Base-by-base conservation (phyloP, 2,888 invertebrate species). In the Notodonta dromedarius region DNA sequence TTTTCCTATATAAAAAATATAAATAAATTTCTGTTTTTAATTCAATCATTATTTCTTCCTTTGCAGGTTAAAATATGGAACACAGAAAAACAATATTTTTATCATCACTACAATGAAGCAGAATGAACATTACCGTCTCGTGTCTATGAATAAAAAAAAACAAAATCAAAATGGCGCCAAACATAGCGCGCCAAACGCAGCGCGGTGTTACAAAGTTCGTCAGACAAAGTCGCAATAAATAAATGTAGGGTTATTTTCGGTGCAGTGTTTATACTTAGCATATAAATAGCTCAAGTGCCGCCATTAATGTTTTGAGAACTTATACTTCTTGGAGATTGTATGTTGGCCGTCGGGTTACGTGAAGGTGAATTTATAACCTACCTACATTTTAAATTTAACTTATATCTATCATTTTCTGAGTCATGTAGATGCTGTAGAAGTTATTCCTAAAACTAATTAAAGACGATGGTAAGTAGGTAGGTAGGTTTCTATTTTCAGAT, bases 281-380 rank as follows among this genome's bases (percentile, higher is more conserved):
- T 72, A 72, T 71, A 66, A 69, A 70, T 70, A 70, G 69, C 54
- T 58, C 62, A 70, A 69, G 63, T 70, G 63, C 66, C 60, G 63
- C 57, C 35, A 69, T 52, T 56, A 57, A 71, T 66, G 12, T 60
- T 62, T 54, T 56, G 70, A 72, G 24, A 2, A 24, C 24, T 70
- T 70, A 61, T 32, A 52, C 52, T 52, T 32, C 32, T 52, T 52
- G 32, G 32, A 32, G 0, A n/a, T n/a, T 14, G 44, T 53, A 39
- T 39, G 40, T 14, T 32, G 12, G 52, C 32, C 12, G 52, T n/a
- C 52, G 24, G 12, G 40, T 56, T 54, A 65, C 44, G 55, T 59
- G 59, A 59, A 52, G 32, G 11, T 32, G 52, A 32, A 44, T 44
- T 24, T 24, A 24, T 24, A 24, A 24, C 24, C 24, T 24, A 24